Conservation (phyloP, 1,140 invertebrate genomes). For the Drosophila littoralis region DNA sequence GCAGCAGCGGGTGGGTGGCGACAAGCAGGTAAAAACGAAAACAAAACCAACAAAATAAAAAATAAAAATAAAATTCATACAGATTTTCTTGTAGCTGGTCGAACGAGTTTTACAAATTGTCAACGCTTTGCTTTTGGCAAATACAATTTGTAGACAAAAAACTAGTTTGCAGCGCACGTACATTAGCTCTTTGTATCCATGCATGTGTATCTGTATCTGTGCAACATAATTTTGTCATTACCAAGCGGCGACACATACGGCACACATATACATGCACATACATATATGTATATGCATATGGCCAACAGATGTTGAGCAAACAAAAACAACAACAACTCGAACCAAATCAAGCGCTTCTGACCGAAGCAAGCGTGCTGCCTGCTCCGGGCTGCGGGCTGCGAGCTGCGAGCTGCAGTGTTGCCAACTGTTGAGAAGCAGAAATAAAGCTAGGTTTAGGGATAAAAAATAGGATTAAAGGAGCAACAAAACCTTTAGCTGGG, state of each 20-base stretch:
- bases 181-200: conserved; percentile 17
- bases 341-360: conserved; percentile 36
- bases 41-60: too few relatives aligned
- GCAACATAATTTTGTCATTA: conserved; percentile 83
- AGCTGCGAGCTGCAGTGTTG: conserved; percentile 35
- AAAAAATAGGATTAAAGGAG: background rate
- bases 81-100: conserved; percentile 59
- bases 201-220: conserved; percentile 26
- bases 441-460: background rate
- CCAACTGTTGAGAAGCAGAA: background rate
- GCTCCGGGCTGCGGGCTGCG: too few relatives aligned
- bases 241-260: conserved; percentile 38
- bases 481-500: background rate
- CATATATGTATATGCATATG: conserved; percentile 61
- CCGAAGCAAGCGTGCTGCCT: conserved; percentile 29
- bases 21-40: conserved; percentile 10
- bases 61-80: conserved; percentile 5
- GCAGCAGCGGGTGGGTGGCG: conserved; percentile 14
- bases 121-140: conserved; percentile 77
- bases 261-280: conserved; percentile 26
- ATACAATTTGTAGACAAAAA: conserved; percentile 71
- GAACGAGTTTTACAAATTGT: conserved; percentile 82
- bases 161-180: conserved; percentile 68
- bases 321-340: conserved; percentile 32
- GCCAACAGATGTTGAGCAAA: conserved; percentile 76